Evolutionary conservation across 1,140 invertebrate species (phyloP).

Genomic region (Ridgeia piscesae): DNA sequence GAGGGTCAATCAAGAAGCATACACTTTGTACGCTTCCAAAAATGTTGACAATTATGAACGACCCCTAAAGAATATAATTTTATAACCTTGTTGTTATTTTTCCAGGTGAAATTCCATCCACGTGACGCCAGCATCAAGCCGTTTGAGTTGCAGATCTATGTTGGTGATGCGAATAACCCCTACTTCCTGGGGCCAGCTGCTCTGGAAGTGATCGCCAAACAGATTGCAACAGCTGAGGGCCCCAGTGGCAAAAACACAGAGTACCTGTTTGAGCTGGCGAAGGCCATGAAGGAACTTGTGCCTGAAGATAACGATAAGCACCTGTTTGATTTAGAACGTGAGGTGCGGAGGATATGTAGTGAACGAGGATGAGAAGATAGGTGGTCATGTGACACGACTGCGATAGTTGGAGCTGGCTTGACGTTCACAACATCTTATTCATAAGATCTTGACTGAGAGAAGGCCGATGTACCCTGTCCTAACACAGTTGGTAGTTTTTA

Average conservation of each 20-base stretch:
- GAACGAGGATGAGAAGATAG: background rate
- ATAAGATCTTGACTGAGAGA: background rate
- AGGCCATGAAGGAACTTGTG: constrained; percentile 74
- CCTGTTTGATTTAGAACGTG: constrained; percentile 73
- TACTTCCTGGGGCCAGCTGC: constrained; percentile 71
- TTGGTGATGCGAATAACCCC: constrained; percentile 74
- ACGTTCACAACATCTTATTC: background rate
- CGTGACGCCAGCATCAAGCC: constrained; percentile 43
- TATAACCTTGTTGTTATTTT: background rate
- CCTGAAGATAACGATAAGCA: constrained; percentile 69
- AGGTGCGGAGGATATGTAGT: constrained; percentile 48
- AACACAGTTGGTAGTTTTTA: background rate
- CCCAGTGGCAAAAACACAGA: constrained; percentile 85
- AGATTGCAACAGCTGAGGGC: constrained; percentile 73
- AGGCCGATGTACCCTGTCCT: background rate
- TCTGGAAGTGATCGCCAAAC: constrained; percentile 74
- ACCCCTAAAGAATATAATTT: too few relatives aligned
- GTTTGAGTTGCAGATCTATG: constrained; percentile 79
- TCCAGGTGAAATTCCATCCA: constrained; percentile 43
- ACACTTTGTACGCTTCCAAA: too few relatives aligned
- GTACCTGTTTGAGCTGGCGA: constrained; percentile 82
- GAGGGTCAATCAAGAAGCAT: too few relatives aligned
- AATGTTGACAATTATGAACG: too few relatives aligned
- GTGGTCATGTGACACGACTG: background rate
- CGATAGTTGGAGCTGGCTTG: background rate